These are phyloP conservation scores for Goniozus legneri DNA, from an alignment of 1,140 invertebrate species.

Conservation along the genomic window DNA sequence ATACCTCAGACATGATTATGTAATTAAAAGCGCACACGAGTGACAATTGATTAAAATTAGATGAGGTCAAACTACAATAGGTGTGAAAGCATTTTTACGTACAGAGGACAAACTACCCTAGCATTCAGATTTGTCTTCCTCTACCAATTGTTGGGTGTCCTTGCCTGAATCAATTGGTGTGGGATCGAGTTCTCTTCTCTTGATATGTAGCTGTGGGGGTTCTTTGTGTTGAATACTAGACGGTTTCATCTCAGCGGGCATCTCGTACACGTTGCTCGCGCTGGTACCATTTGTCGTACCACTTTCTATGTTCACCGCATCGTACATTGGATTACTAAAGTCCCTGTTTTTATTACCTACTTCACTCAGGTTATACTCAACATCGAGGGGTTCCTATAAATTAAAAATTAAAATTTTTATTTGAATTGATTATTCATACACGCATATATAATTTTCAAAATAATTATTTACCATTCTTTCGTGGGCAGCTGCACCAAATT, in stretches of 20 bases:
- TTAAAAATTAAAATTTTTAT: too few species aligned
- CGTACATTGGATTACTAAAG: conserved; percentile 96
- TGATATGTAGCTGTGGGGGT: conserved; percentile 68
- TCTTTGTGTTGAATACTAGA: conserved; percentile 75
- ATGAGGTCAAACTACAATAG: conserved; percentile 32
- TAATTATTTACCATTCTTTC: conserved; percentile 46
- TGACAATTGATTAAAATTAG: too few species aligned
- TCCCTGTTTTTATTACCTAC: conserved; percentile 75
- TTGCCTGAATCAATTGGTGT: conserved; percentile 81
- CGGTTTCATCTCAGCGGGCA: conserved; percentile 72
- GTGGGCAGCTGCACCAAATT: conserved; percentile 68
- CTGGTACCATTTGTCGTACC: conserved; percentile 60
- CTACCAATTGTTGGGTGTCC: conserved; percentile 85
- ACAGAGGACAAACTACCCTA: conserved; percentile 29
- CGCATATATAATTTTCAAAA: too few species aligned
- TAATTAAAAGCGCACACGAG: too few species aligned
- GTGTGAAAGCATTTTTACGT: conserved; percentile 27
- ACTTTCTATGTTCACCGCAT: conserved; percentile 66
- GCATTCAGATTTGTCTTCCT: conserved; percentile 74
- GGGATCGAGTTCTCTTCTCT: conserved; percentile 78
- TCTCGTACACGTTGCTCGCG: conserved; percentile 71
- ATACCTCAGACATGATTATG: too few species aligned
- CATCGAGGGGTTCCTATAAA: conserved; percentile 64
- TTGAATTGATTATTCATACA: too few species aligned
- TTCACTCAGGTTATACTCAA: conserved; percentile 73